These are phyloP conservation scores for Chiloscyllium plagiosum DNA, from an alignment of 2,113 vertebrate species.

Conservation along the genomic window DNA sequence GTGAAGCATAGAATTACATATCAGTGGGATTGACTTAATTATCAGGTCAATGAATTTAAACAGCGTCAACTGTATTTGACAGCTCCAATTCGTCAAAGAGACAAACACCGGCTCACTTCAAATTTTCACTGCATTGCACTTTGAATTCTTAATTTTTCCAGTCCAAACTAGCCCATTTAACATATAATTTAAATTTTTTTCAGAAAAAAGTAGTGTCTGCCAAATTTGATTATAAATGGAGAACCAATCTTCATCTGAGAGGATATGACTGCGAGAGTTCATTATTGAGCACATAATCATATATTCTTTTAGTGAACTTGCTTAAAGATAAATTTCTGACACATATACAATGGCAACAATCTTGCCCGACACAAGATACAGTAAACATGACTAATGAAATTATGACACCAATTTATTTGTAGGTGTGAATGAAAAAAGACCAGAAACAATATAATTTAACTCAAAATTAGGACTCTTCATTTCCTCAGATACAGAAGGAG, in stretches of 20 bases:
- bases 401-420: not conserved
- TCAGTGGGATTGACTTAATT: not conserved
- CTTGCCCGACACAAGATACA: not conserved
- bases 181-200: not conserved
- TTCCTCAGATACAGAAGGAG: not conserved
- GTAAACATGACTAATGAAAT: not conserved
- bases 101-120: not conserved
- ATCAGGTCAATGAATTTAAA: slow-evolving; percentile 36
- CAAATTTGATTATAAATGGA: not conserved
- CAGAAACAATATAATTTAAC: not conserved
- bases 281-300: not conserved
- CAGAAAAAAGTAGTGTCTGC: not conserved
- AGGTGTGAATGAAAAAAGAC: not conserved
- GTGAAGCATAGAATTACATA: slow-evolving; percentile 21
- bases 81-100: slow-evolving; percentile 16
- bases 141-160: slow-evolving; percentile 8
- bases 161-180: slow-evolving; percentile 10
- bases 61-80: slow-evolving; percentile 30
- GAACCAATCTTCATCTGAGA: not conserved
- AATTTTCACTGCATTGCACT: not conserved
- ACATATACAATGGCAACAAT: not conserved
- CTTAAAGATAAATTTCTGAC: not conserved
- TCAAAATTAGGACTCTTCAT: not conserved
- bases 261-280: not conserved
- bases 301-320: slow-evolving; percentile 6